Evolutionary conservation across 2,888 invertebrate species (phyloP).

Genomic region (Cheilosia scutellata): DNA sequence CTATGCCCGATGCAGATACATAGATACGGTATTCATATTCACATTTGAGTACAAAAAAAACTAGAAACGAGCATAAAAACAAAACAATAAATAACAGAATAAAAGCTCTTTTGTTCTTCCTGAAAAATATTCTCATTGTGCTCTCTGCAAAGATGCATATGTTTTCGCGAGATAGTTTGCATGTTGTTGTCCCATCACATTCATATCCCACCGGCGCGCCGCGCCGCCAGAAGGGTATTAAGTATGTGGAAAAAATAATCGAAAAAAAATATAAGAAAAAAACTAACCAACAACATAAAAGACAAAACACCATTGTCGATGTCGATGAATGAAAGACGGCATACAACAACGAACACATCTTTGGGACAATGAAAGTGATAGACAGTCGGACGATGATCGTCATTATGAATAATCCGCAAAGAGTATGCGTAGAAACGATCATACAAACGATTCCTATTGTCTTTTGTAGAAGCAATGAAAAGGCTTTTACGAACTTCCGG

Average conservation of each 20-base stretch:
- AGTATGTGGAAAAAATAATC: neutral
- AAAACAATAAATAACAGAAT: slow-evolving; percentile 39
- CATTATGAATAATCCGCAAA: slow-evolving; percentile 26
- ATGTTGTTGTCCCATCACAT: slow-evolving; percentile 12
- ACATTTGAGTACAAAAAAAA: neutral
- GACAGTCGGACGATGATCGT: slow-evolving; percentile 20
- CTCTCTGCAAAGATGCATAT: slow-evolving; percentile 10
- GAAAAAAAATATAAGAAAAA: neutral
- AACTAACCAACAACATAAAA: neutral
- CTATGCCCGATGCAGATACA: neutral
- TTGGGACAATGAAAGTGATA: slow-evolving; percentile 40
- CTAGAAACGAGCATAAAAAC: slow-evolving; percentile 1
- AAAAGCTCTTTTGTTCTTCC: slow-evolving; percentile 39
- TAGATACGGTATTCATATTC: neutral
- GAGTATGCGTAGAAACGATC: slow-evolving; percentile 32
- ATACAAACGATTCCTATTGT: slow-evolving; percentile 5
- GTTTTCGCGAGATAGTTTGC: slow-evolving; percentile 28
- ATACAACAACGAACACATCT: slow-evolving; percentile 1
- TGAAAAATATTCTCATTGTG: slow-evolving; percentile 25
- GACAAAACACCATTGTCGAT: slow-evolving; percentile 43
- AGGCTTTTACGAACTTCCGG: slow-evolving; percentile 9
- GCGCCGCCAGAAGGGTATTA: neutral
- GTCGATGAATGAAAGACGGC: slow-evolving; percentile 16
- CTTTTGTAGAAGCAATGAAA: neutral
- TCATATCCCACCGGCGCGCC: neutral